phyloP scores from a whole-genome alignment of 2,888 invertebrate species.

The Lymantria dispar region DNA sequence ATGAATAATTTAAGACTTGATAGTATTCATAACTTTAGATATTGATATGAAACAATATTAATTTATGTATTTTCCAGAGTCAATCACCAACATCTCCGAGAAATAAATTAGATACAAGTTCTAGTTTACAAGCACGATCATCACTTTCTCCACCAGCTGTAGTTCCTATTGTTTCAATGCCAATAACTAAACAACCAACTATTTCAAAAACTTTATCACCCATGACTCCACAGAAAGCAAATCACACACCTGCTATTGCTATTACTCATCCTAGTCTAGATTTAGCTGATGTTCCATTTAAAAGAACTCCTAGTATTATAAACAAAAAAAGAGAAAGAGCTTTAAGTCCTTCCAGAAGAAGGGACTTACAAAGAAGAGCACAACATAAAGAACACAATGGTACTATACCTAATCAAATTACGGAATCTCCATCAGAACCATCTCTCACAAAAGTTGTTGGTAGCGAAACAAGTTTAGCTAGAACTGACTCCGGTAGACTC shows the following conservation, averaged over 20 bases:
- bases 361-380: slow-evolving; percentile 68
- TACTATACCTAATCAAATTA: slow-evolving; percentile 61
- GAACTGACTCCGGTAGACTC: slow-evolving; percentile 88
- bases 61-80: slow-evolving; percentile 46
- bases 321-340: slow-evolving; percentile 79
- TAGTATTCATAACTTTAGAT: too few relatives aligned
- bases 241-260: slow-evolving; percentile 80
- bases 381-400: slow-evolving; percentile 71
- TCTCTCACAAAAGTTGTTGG: slow-evolving; percentile 58
- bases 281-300: slow-evolving; percentile 72
- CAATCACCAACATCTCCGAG: slow-evolving; percentile 79
- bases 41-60: background rate
- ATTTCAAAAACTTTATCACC: slow-evolving; percentile 61
- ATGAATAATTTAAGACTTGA: too few relatives aligned
- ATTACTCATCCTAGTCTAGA: slow-evolving; percentile 82
- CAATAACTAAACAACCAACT: slow-evolving; percentile 76
- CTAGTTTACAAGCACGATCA: slow-evolving; percentile 59
- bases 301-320: slow-evolving; percentile 74
- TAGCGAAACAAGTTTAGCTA: slow-evolving; percentile 80
- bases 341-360: slow-evolving; percentile 75
- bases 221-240: slow-evolving; percentile 53
- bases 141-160: slow-evolving; percentile 75
- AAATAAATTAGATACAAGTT: slow-evolving; percentile 73
- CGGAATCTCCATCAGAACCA: slow-evolving; percentile 64
- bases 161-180: slow-evolving; percentile 65